Conservation (phyloP, 2,113 vertebrate genomes). For the Fulica atra region DNA sequence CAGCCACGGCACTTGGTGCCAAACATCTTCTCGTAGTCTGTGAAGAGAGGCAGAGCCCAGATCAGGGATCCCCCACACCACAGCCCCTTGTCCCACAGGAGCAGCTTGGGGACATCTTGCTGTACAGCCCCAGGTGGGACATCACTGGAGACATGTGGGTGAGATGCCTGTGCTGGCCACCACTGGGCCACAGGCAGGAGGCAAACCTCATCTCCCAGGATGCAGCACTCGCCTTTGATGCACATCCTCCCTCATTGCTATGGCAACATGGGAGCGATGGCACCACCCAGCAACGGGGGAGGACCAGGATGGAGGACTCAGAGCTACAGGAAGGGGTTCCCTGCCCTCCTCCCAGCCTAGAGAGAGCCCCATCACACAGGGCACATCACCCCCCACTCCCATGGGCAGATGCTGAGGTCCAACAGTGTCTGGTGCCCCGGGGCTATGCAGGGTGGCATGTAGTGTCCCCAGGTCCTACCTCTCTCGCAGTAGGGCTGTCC, state of each 20-base stretch:
- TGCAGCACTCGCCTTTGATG: not conserved
- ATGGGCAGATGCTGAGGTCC: not conserved
- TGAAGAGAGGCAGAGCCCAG: not conserved
- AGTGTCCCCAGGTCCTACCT: slow-evolving; percentile 73
- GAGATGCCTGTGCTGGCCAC: not conserved
- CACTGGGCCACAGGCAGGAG: not conserved
- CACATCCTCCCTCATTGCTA: slow-evolving; percentile 10
- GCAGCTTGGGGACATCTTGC: not conserved
- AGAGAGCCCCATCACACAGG: accelerated
- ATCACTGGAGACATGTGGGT: accelerated
- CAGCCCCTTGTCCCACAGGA: not conserved
- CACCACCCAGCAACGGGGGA: not conserved
- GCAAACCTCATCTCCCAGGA: slow-evolving; percentile 44
- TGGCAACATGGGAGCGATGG: not conserved
- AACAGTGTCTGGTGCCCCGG: accelerated
- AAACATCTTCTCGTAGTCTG: slow-evolving; percentile 99
- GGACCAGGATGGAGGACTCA: not conserved
- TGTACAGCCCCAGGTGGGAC: not conserved
- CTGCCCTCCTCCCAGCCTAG: not conserved
- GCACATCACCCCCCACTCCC: not conserved
- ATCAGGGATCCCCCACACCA: not conserved
- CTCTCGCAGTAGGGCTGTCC: slow-evolving; percentile 95
- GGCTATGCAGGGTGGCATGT: accelerated
- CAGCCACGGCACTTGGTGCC: slow-evolving; percentile 98
- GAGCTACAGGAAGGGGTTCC: not conserved